Percentiles rank a stretch among this genome's conserved stretches.
These are phyloP conservation scores for Tauraco erythrolophus DNA, from an alignment of 2,113 vertebrate genomes.

Conservation along the genomic window DNA sequence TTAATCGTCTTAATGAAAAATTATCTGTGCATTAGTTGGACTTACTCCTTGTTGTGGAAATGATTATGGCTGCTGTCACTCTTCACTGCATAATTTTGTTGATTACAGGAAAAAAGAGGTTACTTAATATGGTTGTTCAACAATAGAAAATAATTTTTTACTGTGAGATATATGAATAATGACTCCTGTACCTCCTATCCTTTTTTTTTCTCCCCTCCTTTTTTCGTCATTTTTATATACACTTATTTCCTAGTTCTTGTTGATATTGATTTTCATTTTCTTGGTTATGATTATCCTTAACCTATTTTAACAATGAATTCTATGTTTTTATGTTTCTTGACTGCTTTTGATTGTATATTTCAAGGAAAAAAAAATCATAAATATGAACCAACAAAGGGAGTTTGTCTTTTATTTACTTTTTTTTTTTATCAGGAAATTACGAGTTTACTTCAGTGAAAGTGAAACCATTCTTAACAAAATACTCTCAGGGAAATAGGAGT, in stretches of 20 bases:
- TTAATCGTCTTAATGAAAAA: not conserved
- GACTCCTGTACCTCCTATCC: not conserved
- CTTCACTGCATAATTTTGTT: not conserved
- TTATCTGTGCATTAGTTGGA: not conserved
- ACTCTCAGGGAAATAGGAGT: not conserved
- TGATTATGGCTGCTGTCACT: not conserved
- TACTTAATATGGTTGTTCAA: not conserved
- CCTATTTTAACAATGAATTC: not conserved
- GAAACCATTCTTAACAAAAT: not conserved
- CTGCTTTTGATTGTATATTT: not conserved
- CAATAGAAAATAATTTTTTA: not conserved
- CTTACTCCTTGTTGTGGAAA: not conserved
- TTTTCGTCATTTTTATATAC: not conserved
- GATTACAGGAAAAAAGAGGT: not conserved
- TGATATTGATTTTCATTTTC: not conserved
- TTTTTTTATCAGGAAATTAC: not conserved
- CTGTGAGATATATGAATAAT: not conserved
- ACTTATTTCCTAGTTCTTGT: not conserved
- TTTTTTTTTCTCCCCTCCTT: fast-evolving
- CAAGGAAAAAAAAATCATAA: not conserved
- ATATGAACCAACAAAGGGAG: not conserved
- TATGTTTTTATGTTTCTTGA: not conserved
- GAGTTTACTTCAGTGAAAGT: not conserved
- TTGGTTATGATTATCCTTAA: not conserved
- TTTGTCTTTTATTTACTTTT: not conserved